phyloP scores from a whole-genome alignment of 2,797 vertebrate species.

The Bovichtus variegatus region DNA sequence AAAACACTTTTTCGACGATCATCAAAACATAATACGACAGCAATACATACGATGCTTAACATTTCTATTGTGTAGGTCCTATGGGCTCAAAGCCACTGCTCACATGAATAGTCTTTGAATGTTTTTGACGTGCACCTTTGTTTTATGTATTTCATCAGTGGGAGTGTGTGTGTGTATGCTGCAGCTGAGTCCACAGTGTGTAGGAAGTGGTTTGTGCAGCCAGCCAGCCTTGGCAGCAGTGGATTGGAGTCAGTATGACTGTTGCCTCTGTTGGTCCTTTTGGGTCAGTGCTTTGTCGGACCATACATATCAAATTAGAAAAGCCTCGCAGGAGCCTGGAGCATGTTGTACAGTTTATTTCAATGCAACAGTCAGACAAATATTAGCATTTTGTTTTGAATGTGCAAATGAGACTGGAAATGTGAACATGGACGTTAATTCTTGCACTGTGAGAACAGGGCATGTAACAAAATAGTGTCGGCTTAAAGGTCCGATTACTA shows the following conservation, averaged over 20 bases:
- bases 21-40: too few species aligned
- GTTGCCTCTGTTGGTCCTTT: slow-evolving; percentile 31
- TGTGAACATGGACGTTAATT: background rate
- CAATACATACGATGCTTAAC: too few species aligned
- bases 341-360: slow-evolving; percentile 9
- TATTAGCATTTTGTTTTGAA: slow-evolving; percentile 7
- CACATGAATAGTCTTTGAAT: too few species aligned
- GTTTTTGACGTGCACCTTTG: background rate
- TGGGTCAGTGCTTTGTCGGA: slow-evolving; percentile 44
- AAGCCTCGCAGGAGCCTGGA: slow-evolving; percentile 16
- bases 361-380: slow-evolving; percentile 9
- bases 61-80: too few species aligned
- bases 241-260: slow-evolving; percentile 23
- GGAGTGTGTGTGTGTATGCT: slow-evolving; percentile 10
- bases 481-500: background rate
- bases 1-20: too few species aligned
- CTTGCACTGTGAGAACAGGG: slow-evolving; percentile 9
- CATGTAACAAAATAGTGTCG: background rate
- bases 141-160: background rate
- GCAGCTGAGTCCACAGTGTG: background rate
- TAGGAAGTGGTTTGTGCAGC: background rate
- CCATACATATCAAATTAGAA: slow-evolving; percentile 29
- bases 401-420: slow-evolving; percentile 16
- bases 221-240: slow-evolving; percentile 3
- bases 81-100: too few species aligned